A percentile compares a stretch with the other conserved stretches of the same genome.
Evolutionary conservation across 2,113 vertebrate genomes (phyloP).

Genomic region (Dinomys branickii): DNA sequence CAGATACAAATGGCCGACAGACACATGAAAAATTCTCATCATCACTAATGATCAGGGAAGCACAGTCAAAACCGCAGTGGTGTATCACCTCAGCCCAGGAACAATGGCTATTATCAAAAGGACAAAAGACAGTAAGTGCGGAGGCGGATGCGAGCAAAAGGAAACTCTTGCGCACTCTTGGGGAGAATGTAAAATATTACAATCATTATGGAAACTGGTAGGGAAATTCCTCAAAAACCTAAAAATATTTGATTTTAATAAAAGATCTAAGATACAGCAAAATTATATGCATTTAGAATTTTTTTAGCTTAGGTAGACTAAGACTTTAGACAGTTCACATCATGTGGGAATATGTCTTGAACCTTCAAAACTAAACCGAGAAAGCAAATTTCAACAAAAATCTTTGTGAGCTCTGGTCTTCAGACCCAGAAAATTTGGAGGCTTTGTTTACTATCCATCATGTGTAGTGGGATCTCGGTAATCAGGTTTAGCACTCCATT

Average conservation of each 20-base stretch:
- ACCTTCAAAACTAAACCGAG: neutral
- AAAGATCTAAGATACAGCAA: neutral
- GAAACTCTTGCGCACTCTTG: neutral
- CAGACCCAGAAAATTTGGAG: neutral
- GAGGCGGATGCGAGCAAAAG: neutral
- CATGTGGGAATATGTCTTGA: neutral
- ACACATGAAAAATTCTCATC: neutral
- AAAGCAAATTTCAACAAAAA: neutral
- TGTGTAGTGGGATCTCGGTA: neutral
- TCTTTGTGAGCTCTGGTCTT: neutral
- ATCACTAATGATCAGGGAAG: neutral
- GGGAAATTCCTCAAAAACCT: neutral
- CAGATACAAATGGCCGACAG: neutral
- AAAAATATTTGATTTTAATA: neutral
- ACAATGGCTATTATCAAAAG: neutral
- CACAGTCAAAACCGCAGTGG: neutral
- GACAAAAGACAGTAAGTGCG: neutral
- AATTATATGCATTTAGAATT: neutral
- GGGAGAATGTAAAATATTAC: neutral
- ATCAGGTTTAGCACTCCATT: neutral
- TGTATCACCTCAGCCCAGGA: neutral
- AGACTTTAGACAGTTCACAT: neutral
- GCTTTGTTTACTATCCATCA: neutral
- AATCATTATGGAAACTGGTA: neutral
- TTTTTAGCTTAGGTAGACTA: neutral